Conservation (phyloP, 2,888 invertebrate genomes). For the Eubasilissa splendida region DNA sequence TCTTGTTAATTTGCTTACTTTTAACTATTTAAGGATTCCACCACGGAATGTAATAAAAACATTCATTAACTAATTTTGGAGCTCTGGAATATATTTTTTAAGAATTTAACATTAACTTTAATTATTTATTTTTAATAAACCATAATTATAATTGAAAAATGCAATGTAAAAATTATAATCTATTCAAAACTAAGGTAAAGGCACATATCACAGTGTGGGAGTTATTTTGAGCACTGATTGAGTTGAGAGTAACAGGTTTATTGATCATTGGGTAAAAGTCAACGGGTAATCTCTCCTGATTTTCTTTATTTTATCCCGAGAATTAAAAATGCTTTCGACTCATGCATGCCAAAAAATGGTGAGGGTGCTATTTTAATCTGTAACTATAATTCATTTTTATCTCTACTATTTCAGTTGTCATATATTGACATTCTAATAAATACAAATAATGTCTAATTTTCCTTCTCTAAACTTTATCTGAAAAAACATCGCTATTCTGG, state of each 20-base stretch:
- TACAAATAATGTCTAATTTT: background rate
- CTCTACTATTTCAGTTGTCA: background rate
- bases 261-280: conserved; percentile 32
- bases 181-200: conserved; percentile 1
- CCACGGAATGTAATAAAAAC: no score
- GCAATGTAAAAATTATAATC: background rate
- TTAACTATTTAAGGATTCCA: no score
- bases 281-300: conserved; percentile 52
- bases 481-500: background rate
- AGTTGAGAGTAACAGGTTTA: background rate
- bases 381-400: background rate
- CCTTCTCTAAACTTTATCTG: background rate
- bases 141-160: background rate
- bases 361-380: background rate
- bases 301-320: conserved; percentile 17
- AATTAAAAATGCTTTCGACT: background rate
- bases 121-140: background rate
- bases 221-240: conserved; percentile 19
- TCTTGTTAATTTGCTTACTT: background rate
- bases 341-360: conserved; percentile 6
- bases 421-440: background rate
- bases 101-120: no score
- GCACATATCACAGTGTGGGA: conserved; percentile 27
- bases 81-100: no score
- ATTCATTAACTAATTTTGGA: no score